These are phyloP conservation scores for Canis aureus DNA, from an alignment of 2,113 vertebrate genomes.

Conservation along the genomic window DNA sequence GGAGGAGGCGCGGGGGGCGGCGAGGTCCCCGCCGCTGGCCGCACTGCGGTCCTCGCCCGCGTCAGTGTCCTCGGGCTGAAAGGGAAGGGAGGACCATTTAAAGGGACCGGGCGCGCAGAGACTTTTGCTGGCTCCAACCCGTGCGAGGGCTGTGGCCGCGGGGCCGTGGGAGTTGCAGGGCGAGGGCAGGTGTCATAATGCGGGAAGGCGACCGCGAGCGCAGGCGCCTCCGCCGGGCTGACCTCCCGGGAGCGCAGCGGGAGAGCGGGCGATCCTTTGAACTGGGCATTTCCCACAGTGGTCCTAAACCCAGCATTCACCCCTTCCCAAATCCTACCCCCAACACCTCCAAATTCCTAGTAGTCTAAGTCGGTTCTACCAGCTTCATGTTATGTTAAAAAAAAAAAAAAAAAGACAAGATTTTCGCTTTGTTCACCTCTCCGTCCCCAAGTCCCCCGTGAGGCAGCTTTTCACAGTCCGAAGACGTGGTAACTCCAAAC, in stretches of 20 bases:
- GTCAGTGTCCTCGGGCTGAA: neutral
- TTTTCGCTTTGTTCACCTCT: neutral
- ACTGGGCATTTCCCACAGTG: fast-evolving
- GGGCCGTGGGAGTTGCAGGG: neutral
- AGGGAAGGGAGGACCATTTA: neutral
- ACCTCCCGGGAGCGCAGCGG: neutral
- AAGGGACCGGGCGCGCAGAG: neutral
- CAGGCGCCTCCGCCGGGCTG: neutral
- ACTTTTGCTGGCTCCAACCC: neutral
- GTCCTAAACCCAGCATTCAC: neutral
- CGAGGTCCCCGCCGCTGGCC: neutral
- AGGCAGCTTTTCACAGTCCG: neutral
- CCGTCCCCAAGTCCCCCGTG: neutral
- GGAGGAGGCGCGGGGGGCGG: neutral
- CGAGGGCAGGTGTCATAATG: neutral
- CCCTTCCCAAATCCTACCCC: neutral
- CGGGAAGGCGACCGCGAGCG: constrained; percentile 44
- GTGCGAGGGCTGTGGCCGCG: neutral
- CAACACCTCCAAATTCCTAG: neutral
- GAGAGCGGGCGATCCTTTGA: neutral
- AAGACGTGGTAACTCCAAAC: neutral
- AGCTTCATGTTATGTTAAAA: neutral
- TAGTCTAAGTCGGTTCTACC: neutral
- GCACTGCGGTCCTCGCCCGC: neutral
- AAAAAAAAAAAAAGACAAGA: neutral